These are phyloP conservation scores for Phataginus tetradactyla DNA, from an alignment of 2,797 vertebrate genomes.

Conservation along the genomic window DNA sequence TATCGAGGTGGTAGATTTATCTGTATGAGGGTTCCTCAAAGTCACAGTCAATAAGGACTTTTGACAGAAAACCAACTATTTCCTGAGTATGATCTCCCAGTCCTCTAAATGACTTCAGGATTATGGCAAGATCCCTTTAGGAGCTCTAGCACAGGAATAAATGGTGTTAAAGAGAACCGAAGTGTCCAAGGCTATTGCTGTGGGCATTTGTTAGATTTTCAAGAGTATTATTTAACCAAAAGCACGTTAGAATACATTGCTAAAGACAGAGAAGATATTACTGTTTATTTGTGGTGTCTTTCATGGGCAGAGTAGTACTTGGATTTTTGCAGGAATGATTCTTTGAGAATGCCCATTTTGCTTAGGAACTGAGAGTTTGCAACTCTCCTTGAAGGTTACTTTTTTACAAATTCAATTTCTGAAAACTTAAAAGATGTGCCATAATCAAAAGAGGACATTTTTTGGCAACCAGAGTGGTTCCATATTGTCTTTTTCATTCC, in stretches of 20 bases:
- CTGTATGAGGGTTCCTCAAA: conserved; percentile 63
- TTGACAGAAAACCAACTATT: conserved; percentile 61
- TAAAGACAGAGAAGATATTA: not conserved
- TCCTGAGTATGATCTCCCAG: conserved; percentile 44
- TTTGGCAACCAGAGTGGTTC: not conserved
- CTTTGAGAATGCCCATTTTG: not conserved
- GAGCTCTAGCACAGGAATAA: not conserved
- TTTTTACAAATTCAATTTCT: not conserved
- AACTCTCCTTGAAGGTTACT: not conserved
- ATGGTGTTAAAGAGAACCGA: not conserved
- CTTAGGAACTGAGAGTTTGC: not conserved
- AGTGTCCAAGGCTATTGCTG: not conserved
- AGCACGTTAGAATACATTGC: not conserved
- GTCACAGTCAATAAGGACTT: conserved; percentile 72
- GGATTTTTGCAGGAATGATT: not conserved
- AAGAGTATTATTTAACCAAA: not conserved
- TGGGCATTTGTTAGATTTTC: not conserved
- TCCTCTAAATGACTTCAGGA: conserved; percentile 28
- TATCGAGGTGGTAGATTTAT: conserved; percentile 75
- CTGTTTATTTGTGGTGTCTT: not conserved
- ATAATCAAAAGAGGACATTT: not conserved
- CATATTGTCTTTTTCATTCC: not conserved
- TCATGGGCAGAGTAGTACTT: not conserved
- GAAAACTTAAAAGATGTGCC: not conserved
- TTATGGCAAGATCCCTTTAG: not conserved